Evolutionary conservation across 2,113 vertebrate species (phyloP).

Genomic region (zebrafish (Danio rerio)): DNA sequence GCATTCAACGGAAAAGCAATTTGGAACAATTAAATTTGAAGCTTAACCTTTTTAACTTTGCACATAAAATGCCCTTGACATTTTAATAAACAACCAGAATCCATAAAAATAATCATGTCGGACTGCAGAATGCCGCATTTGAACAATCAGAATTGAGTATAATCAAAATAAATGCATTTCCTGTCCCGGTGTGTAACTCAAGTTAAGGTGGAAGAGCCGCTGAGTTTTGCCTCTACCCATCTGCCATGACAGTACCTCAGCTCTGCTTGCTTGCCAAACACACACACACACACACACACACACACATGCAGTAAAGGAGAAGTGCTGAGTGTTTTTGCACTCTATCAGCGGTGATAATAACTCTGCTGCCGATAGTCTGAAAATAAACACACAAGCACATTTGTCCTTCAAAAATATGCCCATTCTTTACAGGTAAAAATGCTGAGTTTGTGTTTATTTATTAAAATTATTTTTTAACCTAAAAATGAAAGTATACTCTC

Average conservation of each 20-base stretch:
- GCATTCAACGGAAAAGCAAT: no score
- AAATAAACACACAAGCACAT: slow-evolving; percentile 16
- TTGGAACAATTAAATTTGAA: no score
- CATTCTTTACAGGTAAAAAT: background rate
- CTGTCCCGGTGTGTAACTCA: slow-evolving; percentile 3
- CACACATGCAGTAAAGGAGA: background rate
- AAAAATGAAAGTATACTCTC: no score
- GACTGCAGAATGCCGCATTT: background rate
- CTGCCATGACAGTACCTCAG: slow-evolving; percentile 27
- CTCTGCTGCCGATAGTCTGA: slow-evolving; percentile 22
- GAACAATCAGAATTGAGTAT: slow-evolving; percentile 4
- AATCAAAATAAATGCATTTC: background rate
- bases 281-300: slow-evolving; percentile 16
- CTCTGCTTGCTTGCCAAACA: slow-evolving; percentile 15
- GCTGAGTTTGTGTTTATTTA: background rate
- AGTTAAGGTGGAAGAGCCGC: slow-evolving; percentile 21
- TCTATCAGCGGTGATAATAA: slow-evolving; percentile 42
- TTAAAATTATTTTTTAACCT: no score
- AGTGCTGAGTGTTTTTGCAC: slow-evolving; percentile 35
- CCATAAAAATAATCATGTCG: background rate
- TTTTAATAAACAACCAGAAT: no score
- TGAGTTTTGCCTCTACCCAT: slow-evolving; percentile 34
- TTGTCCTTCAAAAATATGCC: slow-evolving; percentile 3
- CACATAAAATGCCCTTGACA: no score
- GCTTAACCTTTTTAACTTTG: no score